A percentile compares a stretch with the other conserved stretches of the same genome.
phyloP scores from a whole-genome alignment of 2,113 vertebrate genomes.

The Dromas ardeola region DNA sequence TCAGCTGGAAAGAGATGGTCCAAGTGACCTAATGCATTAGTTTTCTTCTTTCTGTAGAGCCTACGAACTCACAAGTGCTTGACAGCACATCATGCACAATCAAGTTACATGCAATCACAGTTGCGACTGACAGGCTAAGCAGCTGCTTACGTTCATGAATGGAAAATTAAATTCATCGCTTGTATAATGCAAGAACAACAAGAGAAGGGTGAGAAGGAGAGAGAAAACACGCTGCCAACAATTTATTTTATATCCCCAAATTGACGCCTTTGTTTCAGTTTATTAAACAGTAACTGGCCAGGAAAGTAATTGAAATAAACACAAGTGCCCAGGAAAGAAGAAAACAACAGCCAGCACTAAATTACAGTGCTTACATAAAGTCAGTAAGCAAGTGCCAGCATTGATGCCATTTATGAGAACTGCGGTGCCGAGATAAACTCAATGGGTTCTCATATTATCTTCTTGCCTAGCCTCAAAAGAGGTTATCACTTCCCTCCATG shows the following conservation, averaged over 20 bases:
- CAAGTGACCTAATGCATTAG: not conserved
- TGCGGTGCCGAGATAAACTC: constrained; percentile 48
- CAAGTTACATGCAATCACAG: not conserved
- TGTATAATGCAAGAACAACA: not conserved
- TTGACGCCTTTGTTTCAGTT: not conserved
- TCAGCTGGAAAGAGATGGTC: not conserved
- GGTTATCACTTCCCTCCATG: constrained; percentile 35
- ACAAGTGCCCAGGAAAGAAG: not conserved
- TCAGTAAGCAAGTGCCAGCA: constrained; percentile 3
- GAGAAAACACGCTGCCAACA: not conserved
- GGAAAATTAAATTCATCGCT: not conserved
- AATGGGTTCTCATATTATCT: constrained; percentile 10
- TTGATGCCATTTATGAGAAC: constrained; percentile 10
- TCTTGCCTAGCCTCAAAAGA: not conserved
- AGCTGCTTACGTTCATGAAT: not conserved
- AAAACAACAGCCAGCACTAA: not conserved
- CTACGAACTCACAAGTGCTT: not conserved
- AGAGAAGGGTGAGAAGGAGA: not conserved
- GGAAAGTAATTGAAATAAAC: not conserved
- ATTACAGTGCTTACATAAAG: not conserved
- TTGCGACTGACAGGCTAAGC: not conserved
- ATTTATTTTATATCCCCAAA: not conserved
- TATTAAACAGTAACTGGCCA: not conserved
- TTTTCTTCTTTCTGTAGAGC: not conserved
- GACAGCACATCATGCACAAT: not conserved